These are phyloP conservation scores for Caenorhabditis angaria DNA, from an alignment of 2,888 invertebrate genomes.

Conservation along the genomic window DNA sequence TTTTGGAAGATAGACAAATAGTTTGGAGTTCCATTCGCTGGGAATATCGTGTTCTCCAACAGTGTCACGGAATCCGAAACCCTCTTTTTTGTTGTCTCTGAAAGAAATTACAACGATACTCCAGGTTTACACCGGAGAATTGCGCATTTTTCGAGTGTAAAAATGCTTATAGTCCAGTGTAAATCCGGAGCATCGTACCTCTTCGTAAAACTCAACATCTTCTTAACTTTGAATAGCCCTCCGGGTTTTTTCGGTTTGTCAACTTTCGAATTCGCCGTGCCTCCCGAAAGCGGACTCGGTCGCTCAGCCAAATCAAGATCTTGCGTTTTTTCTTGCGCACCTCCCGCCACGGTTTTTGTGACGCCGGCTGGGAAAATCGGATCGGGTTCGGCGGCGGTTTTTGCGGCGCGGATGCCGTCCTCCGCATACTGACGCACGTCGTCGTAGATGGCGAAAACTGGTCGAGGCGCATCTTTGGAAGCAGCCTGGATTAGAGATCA, in stretches of 20 bases:
- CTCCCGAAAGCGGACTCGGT: neutral
- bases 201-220: neutral
- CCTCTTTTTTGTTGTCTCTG: neutral
- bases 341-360: too few relatives aligned
- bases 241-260: neutral
- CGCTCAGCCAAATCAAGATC: neutral
- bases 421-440: constrained; percentile 19
- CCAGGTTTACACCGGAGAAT: too few relatives aligned
- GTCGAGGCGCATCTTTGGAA: constrained; percentile 8
- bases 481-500: constrained; percentile 6
- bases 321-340: neutral
- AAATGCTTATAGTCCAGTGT: too few relatives aligned
- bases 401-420: constrained; percentile 8
- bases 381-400: neutral
- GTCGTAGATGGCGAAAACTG: neutral
- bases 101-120: neutral
- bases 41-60: constrained; percentile 27
- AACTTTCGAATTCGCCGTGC: too few relatives aligned
- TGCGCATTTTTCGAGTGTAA: too few relatives aligned
- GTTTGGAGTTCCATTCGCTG: constrained; percentile 27
- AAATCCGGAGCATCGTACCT: too few relatives aligned
- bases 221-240: neutral
- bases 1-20: constrained; percentile 29
- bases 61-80: neutral
- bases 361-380: neutral